Percentiles rank a stretch among this genome's conserved stretches.
Conservation (phyloP, 1,140 invertebrate genomes). For the Drosophila lacteicornis region DNA sequence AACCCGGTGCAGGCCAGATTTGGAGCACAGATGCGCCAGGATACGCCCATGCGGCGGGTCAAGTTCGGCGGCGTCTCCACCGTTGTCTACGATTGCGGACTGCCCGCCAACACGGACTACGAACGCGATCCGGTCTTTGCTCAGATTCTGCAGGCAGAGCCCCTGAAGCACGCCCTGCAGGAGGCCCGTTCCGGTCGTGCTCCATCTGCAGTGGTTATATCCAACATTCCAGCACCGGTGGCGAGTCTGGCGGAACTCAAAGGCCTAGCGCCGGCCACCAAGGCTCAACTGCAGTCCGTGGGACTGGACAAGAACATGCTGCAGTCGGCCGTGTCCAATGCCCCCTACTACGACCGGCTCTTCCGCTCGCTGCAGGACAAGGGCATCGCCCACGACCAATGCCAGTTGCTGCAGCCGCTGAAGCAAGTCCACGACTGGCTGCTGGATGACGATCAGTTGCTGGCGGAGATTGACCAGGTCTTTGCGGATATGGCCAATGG, state of each 20-base stretch:
- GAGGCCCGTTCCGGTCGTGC: slow-evolving; percentile 48
- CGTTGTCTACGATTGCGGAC: slow-evolving; percentile 69
- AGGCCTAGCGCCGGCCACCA: slow-evolving; percentile 85
- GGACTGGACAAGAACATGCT: slow-evolving; percentile 86
- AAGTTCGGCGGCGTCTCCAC: slow-evolving; percentile 78
- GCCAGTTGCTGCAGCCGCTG: slow-evolving; percentile 86
- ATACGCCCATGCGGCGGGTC: slow-evolving; percentile 78
- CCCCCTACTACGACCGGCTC: slow-evolving; percentile 86
- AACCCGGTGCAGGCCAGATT: slow-evolving; percentile 64
- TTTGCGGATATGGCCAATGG: slow-evolving; percentile 85
- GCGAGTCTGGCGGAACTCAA: slow-evolving; percentile 61
- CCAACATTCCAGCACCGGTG: slow-evolving; percentile 40
- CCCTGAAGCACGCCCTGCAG: slow-evolving; percentile 65
- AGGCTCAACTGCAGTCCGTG: slow-evolving; percentile 86
- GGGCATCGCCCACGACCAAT: slow-evolving; percentile 85
- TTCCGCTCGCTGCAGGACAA: slow-evolving; percentile 86
- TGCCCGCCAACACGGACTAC: slow-evolving; percentile 77
- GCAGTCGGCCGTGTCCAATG: slow-evolving; percentile 87
- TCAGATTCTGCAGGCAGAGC: slow-evolving; percentile 75
- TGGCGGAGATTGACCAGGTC: slow-evolving; percentile 86
- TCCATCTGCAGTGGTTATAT: slow-evolving; percentile 57
- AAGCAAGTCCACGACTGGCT: slow-evolving; percentile 86
- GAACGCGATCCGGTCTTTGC: slow-evolving; percentile 79
- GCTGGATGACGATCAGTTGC: slow-evolving; percentile 86
- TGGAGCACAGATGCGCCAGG: slow-evolving; percentile 75